Evolutionary conservation across 2,888 invertebrate species (phyloP), one percentile per base, ranked within the genome.

Genomic region (Lycaena phlaeas): DNA sequence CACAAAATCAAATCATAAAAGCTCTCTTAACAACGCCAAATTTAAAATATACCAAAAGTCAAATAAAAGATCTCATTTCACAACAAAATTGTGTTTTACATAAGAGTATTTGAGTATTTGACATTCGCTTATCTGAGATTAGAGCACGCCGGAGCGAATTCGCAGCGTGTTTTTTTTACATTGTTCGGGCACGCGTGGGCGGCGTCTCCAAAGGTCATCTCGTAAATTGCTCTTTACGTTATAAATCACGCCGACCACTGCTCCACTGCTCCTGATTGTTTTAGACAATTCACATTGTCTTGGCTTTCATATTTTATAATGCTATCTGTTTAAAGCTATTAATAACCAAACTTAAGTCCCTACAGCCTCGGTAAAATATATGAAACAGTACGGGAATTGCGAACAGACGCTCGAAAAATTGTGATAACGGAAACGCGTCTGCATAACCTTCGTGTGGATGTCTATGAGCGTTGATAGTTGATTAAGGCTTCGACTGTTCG

Each of bases 151-250:
- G 40, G 44, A 49, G 51, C 50, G 44, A 50, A 51, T 53, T 56
- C 46, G 51, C 46, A 50, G 48, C 45, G 46, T 46, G 39, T 52
- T 55, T 54, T 56, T 51, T 52, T 44, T 45, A 44, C 49, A 43
- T 48, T 49, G 46, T 44, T 43, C 55, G 45, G 53, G 57, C 30
- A 45, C 42, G 52, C 49, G 57, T 53, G 46, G 51, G 49, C 43
- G 48, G 36, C 40, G 48, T 41, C 53, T n/a, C n/a, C n/a, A 55
- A 57, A 56, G 52, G 52, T 46, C 42, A 43, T 50, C 45, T 49
- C 48, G 54, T 54, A 54, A 55, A 55, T 53, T 54, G 51, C 50
- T 46, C 51, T 54, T 55, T 55, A 53, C 47, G 53, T 53, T 47
- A 54, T 58, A 52, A 54, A 55, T 56, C 51, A 52, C 46, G 45